A percentile compares a stretch with the other conserved stretches of the same genome.
Evolutionary conservation across 2,113 vertebrate species (phyloP).

Genomic region (Diphyllodes magnificus): DNA sequence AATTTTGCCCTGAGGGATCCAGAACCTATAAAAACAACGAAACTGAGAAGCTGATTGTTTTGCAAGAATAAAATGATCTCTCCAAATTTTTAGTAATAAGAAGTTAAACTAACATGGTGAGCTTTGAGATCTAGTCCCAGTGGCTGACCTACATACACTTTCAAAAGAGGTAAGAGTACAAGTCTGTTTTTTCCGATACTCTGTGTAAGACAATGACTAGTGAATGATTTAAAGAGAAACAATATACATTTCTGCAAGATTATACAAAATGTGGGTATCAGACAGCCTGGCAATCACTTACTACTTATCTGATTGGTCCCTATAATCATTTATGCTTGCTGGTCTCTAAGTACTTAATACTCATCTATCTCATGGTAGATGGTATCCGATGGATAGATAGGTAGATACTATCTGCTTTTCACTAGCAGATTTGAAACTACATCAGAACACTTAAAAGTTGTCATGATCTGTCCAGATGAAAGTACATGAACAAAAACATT

Average conservation of each 20-base stretch:
- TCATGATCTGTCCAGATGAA: not conserved
- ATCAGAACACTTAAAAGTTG: not conserved
- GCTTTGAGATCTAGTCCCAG: not conserved
- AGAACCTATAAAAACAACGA: constrained; percentile 74
- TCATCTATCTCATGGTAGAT: not conserved
- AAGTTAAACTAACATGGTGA: not conserved
- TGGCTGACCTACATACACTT: not conserved
- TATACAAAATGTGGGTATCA: not conserved
- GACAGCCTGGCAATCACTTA: not conserved
- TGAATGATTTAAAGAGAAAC: not conserved
- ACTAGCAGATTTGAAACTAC: not conserved
- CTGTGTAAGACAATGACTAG: not conserved
- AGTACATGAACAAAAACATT: not conserved
- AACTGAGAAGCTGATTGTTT: not conserved
- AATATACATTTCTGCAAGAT: not conserved
- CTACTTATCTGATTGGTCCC: not conserved
- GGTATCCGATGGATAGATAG: not conserved
- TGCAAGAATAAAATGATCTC: not conserved
- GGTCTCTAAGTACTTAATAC: not conserved
- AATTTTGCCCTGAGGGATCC: constrained; percentile 95
- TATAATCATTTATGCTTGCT: not conserved
- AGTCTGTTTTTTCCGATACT: not conserved
- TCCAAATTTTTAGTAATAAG: not conserved
- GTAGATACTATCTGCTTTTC: not conserved
- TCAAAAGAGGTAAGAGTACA: not conserved